Evolutionary conservation across 1,140 invertebrate species (phyloP).

Genomic region (Drosophila leontia): DNA sequence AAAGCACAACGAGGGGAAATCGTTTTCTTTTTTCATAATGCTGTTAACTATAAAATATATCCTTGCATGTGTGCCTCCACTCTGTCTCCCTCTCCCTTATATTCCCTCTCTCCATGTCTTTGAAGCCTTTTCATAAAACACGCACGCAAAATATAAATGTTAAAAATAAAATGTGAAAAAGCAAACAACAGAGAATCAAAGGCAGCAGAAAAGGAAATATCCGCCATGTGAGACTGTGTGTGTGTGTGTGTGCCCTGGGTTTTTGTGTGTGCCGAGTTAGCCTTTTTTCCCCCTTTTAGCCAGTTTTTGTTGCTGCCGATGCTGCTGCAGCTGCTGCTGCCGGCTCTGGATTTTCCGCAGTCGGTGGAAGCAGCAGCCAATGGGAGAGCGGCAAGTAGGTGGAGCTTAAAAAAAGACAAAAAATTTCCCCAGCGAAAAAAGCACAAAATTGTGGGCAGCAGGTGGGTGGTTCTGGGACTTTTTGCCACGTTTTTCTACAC

Average conservation of each 20-base stretch:
- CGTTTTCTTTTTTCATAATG: constrained; percentile 81
- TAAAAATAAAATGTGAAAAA: constrained; percentile 84
- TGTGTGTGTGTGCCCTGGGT: constrained; percentile 24
- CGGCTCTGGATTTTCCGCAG: constrained; percentile 55
- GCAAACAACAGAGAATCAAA: constrained; percentile 81
- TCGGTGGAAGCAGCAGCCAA: constrained; percentile 65
- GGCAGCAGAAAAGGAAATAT: constrained; percentile 60
- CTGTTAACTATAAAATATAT: constrained; percentile 61
- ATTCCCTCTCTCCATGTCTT: not conserved
- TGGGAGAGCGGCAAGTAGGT: constrained; percentile 81
- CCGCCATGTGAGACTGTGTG: constrained; percentile 6
- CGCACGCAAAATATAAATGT: constrained; percentile 81
- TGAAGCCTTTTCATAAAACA: constrained; percentile 58
- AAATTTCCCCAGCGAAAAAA: constrained; percentile 75
- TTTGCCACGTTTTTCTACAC: constrained; percentile 83
- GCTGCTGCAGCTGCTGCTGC: constrained; percentile 45
- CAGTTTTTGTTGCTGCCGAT: constrained; percentile 53
- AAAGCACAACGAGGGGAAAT: constrained; percentile 13
- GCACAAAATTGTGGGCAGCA: constrained; percentile 46
- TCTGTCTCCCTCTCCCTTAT: not conserved
- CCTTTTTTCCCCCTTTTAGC: constrained; percentile 80
- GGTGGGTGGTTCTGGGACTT: constrained; percentile 49
- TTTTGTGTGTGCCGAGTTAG: constrained; percentile 74
- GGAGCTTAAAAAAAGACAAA: constrained; percentile 84
- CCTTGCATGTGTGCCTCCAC: not conserved